phyloP scores from a whole-genome alignment of 2,113 vertebrate species.

The Brachyhypopomus gauderio region DNA sequence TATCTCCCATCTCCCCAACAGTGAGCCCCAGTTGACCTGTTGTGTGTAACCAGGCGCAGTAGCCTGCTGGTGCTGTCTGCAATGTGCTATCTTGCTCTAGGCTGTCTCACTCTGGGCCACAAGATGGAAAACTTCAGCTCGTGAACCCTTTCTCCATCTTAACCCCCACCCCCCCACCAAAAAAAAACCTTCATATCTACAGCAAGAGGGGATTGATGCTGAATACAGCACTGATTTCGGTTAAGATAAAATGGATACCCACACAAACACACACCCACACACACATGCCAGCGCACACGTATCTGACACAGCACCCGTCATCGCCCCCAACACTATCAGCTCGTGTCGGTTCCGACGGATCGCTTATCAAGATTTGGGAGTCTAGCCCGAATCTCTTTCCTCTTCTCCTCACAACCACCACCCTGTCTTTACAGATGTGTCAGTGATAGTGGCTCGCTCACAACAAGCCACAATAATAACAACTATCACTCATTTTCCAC shows the following conservation, averaged over 20 bases:
- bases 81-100: slow-evolving; percentile 15
- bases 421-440: slow-evolving; percentile 38
- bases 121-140: slow-evolving; percentile 28
- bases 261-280: neutral
- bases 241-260: slow-evolving; percentile 56
- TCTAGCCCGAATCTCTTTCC: slow-evolving; percentile 13
- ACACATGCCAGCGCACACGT: neutral
- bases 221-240: slow-evolving; percentile 60
- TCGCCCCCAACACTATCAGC: slow-evolving; percentile 22
- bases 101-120: slow-evolving; percentile 15
- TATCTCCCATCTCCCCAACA: slow-evolving; percentile 32
- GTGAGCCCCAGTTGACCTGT: slow-evolving; percentile 36
- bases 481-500: slow-evolving; percentile 43
- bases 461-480: slow-evolving; percentile 42
- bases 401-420: slow-evolving; percentile 23
- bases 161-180: slow-evolving; percentile 14
- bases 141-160: neutral
- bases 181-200: slow-evolving; percentile 44
- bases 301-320: slow-evolving; percentile 18
- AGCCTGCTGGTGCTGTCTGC: neutral
- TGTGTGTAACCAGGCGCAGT: slow-evolving; percentile 6
- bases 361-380: slow-evolving; percentile 29
- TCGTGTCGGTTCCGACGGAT: slow-evolving; percentile 7
- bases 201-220: slow-evolving; percentile 42
- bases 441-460: slow-evolving; percentile 33